These are phyloP conservation scores for Actenoides lindsayi DNA, from an alignment of 2,113 vertebrate species.

Conservation along the genomic window DNA sequence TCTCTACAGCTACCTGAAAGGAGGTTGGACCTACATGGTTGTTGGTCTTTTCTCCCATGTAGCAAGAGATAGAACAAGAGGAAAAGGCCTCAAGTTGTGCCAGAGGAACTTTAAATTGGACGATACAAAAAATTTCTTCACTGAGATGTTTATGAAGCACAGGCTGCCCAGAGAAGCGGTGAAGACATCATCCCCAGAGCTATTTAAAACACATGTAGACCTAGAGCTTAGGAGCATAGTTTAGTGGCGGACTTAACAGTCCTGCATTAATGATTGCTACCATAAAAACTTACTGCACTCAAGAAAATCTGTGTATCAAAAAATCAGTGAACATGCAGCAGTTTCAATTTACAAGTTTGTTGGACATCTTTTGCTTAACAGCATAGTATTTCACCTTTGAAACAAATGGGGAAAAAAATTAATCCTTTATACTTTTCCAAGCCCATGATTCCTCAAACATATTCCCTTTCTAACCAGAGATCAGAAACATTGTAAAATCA, in stretches of 20 bases:
- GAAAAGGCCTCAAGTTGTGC: accelerated
- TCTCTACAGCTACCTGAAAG: neutral
- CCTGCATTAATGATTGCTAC: accelerated
- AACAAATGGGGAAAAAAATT: neutral
- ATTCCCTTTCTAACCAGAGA: neutral
- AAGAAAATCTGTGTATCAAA: neutral
- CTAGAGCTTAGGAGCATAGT: neutral
- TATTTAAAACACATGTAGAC: accelerated
- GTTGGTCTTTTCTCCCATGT: neutral
- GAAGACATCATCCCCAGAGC: neutral
- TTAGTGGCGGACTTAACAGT: neutral
- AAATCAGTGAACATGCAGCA: neutral
- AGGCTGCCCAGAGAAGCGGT: neutral
- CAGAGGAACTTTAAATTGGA: neutral
- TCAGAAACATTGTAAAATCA: neutral
- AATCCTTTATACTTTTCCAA: neutral
- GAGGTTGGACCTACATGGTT: accelerated
- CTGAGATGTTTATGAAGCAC: accelerated
- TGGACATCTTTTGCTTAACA: neutral
- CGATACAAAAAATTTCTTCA: neutral
- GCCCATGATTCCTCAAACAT: neutral
- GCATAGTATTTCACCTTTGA: neutral
- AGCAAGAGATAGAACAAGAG: neutral
- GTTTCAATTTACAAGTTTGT: neutral
- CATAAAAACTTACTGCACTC: neutral